These are phyloP conservation scores for Batillaria attramentaria DNA, from an alignment of 1,140 invertebrate genomes.

Conservation along the genomic window DNA sequence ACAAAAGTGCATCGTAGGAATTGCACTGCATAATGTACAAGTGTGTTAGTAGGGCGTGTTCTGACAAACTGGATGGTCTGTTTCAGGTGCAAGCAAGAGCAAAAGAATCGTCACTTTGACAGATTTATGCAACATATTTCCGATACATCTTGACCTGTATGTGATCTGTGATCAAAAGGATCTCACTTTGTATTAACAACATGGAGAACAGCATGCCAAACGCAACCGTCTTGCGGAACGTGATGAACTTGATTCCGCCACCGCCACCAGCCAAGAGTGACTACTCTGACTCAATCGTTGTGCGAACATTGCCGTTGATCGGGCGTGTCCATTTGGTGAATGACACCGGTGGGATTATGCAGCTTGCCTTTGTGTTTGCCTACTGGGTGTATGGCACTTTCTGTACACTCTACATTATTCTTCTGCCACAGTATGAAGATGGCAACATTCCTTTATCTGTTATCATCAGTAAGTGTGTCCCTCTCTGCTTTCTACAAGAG, in stretches of 20 bases:
- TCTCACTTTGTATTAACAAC: no score
- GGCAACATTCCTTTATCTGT: slow-evolving; percentile 36
- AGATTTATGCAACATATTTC: no score
- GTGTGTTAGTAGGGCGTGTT: no score
- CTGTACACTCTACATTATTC: slow-evolving; percentile 45
- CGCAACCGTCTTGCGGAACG: no score
- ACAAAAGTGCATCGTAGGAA: no score
- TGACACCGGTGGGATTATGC: slow-evolving; percentile 51
- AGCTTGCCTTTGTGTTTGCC: slow-evolving; percentile 37
- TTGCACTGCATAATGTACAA: no score
- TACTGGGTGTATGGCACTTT: slow-evolving; percentile 61
- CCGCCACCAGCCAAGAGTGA: not conserved
- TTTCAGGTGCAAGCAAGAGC: no score
- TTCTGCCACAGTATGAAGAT: slow-evolving; percentile 53
- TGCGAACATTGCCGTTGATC: slow-evolving; percentile 31
- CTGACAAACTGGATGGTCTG: no score
- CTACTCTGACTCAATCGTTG: slow-evolving; percentile 9
- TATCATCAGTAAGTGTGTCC: slow-evolving; percentile 47
- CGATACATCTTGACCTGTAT: no score
- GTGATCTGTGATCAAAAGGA: no score
- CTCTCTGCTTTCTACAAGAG: not conserved
- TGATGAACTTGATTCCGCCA: slow-evolving; percentile 15
- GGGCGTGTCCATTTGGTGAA: slow-evolving; percentile 53
- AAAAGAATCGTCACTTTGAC: no score
- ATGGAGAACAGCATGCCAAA: no score